Evolutionary conservation across 2,888 invertebrate genomes (phyloP).

Genomic region (Pyrochroa serraticornis): DNA sequence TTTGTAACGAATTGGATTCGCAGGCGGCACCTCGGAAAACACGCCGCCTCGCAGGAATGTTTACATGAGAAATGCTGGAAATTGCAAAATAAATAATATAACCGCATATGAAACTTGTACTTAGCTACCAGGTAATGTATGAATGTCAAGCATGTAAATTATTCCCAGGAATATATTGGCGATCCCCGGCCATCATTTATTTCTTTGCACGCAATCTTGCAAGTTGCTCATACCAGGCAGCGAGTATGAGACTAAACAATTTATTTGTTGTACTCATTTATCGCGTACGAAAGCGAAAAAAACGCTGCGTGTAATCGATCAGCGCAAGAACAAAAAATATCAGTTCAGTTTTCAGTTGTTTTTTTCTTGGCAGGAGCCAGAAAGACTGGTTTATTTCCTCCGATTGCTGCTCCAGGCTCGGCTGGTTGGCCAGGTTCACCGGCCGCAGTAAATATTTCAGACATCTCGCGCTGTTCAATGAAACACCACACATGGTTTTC

Average conservation of each 20-base stretch:
- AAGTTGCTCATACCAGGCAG: constrained; percentile 3
- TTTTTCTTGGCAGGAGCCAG: constrained; percentile 50
- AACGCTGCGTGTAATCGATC: constrained; percentile 41
- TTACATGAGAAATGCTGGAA: constrained; percentile 41
- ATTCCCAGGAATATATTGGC: constrained; percentile 50
- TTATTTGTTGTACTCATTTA: constrained; percentile 27
- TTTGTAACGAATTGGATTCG: too few species aligned
- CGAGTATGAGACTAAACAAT: constrained; percentile 19
- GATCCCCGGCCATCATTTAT: constrained; percentile 49
- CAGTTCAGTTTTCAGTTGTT: constrained; percentile 45
- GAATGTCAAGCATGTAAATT: constrained; percentile 53
- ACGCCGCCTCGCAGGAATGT: too few species aligned
- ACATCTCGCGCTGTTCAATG: constrained; percentile 48
- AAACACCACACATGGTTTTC: constrained; percentile 49
- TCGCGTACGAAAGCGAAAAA: constrained; percentile 24
- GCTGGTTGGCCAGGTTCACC: constrained; percentile 48
- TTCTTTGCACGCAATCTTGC: constrained; percentile 52
- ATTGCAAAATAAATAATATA: constrained; percentile 49
- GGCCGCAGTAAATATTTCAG: constrained; percentile 55
- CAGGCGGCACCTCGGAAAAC: too few species aligned
- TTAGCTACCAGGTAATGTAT: constrained; percentile 56
- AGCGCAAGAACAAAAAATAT: constrained; percentile 43
- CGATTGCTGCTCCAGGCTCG: constrained; percentile 37
- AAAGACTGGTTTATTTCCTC: constrained; percentile 54
- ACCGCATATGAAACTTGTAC: constrained; percentile 51